A percentile compares a stretch with the other conserved stretches of the same genome.
phyloP scores from a whole-genome alignment of 2,797 vertebrate genomes.

The Eulemur albifrons region DNA sequence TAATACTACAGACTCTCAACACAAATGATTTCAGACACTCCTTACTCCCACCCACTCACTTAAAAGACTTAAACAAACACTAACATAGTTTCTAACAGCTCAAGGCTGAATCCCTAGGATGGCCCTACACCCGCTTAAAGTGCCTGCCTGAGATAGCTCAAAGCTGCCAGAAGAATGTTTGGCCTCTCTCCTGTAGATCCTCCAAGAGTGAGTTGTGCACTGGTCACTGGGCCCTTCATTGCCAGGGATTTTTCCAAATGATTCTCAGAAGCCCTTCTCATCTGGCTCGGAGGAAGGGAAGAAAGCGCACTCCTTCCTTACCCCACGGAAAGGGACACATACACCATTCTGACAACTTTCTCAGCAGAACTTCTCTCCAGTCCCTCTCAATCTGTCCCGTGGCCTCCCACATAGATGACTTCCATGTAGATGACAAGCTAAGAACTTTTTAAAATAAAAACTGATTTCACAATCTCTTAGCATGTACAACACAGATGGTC shows the following conservation, averaged over 20 bases:
- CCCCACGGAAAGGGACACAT: not conserved
- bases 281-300: not conserved
- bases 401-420: not conserved
- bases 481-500: constrained; percentile 20
- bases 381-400: not conserved
- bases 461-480: constrained; percentile 36
- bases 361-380: not conserved
- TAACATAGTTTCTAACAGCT: not conserved
- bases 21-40: not conserved
- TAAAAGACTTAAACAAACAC: not conserved
- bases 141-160: not conserved
- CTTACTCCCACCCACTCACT: not conserved
- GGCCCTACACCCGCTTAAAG: not conserved
- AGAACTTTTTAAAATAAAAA: constrained; percentile 22
- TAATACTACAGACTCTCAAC: not conserved
- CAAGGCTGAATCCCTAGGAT: not conserved
- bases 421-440: not conserved
- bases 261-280: not conserved
- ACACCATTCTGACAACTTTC: not conserved
- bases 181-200: not conserved
- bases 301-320: not conserved
- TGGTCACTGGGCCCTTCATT: not conserved
- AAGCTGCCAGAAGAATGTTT: not conserved
- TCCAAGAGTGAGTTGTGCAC: not conserved
- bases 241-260: constrained; percentile 33